Evolutionary conservation across 1,140 invertebrate species (phyloP).

Genomic region (Caenorhabditis tropicalis): DNA sequence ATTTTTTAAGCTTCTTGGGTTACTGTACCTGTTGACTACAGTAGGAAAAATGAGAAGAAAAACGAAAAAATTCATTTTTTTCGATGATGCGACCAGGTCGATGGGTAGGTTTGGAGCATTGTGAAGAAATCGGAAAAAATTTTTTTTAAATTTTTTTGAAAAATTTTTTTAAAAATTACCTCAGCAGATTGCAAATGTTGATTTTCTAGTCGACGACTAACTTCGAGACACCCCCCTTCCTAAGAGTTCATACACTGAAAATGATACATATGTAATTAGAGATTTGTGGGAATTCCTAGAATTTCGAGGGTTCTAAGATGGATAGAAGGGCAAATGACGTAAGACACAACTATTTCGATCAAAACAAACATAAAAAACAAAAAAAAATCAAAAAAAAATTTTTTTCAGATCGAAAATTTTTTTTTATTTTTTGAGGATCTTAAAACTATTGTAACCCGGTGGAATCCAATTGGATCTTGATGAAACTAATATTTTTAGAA

Average conservation of each 20-base stretch:
- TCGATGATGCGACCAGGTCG: constrained; percentile 12
- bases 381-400: too few relatives aligned
- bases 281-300: neutral
- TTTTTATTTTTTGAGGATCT: too few relatives aligned
- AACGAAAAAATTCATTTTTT: neutral
- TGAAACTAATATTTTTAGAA: neutral
- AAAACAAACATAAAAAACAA: too few relatives aligned
- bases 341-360: too few relatives aligned
- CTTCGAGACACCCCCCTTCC: too few relatives aligned
- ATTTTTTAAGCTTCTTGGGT: too few relatives aligned
- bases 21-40: neutral
- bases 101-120: neutral
- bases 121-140: neutral
- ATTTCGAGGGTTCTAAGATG: too few relatives aligned
- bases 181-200: constrained; percentile 2
- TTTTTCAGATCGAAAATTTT: too few relatives aligned
- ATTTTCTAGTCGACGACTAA: neutral
- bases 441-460: too few relatives aligned
- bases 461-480: too few relatives aligned
- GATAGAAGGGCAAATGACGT: too few relatives aligned
- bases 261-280: neutral
- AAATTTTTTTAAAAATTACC: neutral
- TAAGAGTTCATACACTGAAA: too few relatives aligned
- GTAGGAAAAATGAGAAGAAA: neutral
- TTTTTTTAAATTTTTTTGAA: neutral